Evolutionary conservation across 2,888 invertebrate species (phyloP).

Genomic region (Andrena hattorfiana): DNA sequence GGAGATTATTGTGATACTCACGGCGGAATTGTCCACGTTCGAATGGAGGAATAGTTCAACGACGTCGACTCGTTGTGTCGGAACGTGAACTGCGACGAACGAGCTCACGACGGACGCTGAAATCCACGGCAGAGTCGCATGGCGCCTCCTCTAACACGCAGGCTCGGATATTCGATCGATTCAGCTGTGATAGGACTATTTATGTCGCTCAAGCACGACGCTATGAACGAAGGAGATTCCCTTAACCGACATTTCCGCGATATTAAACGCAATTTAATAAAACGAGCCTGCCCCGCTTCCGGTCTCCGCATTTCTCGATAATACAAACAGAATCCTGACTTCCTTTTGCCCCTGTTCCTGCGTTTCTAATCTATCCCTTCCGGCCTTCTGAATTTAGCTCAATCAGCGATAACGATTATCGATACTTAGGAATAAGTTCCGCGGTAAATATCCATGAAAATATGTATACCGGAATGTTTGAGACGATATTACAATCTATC

Average conservation of each 20-base stretch:
- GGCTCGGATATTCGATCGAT: conserved; percentile 73
- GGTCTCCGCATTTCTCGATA: not conserved
- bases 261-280: not conserved
- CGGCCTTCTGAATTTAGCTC: conserved; percentile 16
- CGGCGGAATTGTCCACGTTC: not conserved
- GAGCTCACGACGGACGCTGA: conserved; percentile 51
- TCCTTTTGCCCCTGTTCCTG: not conserved
- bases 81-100: conserved; percentile 30
- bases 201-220: conserved; percentile 58
- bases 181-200: conserved; percentile 65
- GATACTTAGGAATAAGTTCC: conserved; percentile 7
- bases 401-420: not conserved
- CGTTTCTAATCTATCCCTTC: not conserved
- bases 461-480: not conserved
- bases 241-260: conserved; percentile 12
- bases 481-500: not conserved
- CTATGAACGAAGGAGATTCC: conserved; percentile 56
- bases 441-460: not conserved
- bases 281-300: not conserved
- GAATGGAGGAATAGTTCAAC: not conserved
- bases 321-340: not conserved
- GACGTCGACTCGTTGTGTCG: not conserved
- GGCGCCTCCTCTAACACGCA: conserved; percentile 68
- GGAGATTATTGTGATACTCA: conserved; percentile 17
- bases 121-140: conserved; percentile 58